These are phyloP conservation scores for Hemicordylus capensis DNA, from an alignment of 2,113 vertebrate genomes.

Conservation along the genomic window DNA sequence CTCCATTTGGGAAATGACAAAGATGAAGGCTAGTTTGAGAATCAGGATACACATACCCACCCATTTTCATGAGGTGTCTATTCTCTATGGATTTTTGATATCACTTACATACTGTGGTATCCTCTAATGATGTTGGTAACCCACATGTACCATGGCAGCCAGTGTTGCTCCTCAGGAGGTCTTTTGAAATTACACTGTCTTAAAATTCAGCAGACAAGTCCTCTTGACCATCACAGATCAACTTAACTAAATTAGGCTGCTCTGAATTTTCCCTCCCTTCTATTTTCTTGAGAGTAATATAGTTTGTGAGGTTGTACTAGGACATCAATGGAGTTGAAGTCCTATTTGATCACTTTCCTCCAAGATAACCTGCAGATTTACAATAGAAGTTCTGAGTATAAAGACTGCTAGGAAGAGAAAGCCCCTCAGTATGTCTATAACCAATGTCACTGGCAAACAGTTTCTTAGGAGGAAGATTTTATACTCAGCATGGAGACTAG, in stretches of 20 bases:
- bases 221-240: background rate
- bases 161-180: background rate
- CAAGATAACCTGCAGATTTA: background rate
- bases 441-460: constrained; percentile 23
- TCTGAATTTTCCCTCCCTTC: background rate
- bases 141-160: background rate
- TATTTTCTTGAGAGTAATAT: background rate
- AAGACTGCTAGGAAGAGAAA: constrained; percentile 36
- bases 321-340: background rate
- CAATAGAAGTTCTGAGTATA: background rate
- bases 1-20: background rate
- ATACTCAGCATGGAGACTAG: constrained; percentile 5
- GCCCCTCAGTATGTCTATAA: constrained; percentile 49
- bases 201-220: background rate
- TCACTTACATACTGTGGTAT: background rate
- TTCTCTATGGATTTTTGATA: background rate
- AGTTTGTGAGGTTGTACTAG: background rate
- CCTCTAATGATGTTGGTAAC: background rate
- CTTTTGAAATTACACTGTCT: background rate
- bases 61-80: background rate
- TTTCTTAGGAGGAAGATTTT: constrained; percentile 32
- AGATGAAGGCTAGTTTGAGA: background rate
- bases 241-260: background rate
- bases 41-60: background rate
- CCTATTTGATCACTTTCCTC: background rate